Conservation (phyloP, 2,113 vertebrate species). For the Percina caprodes region DNA sequence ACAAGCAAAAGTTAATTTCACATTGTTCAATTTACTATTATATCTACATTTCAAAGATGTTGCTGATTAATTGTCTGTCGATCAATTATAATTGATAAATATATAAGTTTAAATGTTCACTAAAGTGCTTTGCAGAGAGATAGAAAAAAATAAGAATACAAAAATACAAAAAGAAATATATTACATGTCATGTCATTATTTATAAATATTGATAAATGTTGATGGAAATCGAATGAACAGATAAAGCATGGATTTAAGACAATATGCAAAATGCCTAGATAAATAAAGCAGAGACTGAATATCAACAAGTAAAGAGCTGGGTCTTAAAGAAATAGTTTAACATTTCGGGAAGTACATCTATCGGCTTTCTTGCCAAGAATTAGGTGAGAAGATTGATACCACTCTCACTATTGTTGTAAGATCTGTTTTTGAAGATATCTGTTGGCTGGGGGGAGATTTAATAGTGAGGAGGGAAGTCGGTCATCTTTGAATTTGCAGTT, state of each 20-base stretch:
- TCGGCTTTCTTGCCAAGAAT: background rate
- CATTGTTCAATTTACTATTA: background rate
- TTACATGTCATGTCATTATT: no score
- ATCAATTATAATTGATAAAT: background rate
- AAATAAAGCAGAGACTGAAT: background rate
- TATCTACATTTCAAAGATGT: background rate
- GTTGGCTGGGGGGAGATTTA: background rate
- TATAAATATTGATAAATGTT: no score
- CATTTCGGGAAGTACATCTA: no score
- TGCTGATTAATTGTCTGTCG: background rate
- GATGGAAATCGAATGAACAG: background rate
- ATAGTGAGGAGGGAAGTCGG: background rate
- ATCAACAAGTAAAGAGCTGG: background rate
- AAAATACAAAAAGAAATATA: no score
- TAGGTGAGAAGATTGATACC: background rate
- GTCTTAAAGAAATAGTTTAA: background rate
- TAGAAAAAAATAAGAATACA: background rate
- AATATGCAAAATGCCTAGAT: background rate
- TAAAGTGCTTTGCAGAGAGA: background rate
- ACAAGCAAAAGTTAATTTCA: no score
- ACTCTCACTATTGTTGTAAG: background rate
- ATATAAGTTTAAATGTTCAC: background rate
- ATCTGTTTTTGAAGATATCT: background rate
- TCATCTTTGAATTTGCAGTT: slow-evolving; percentile 10
- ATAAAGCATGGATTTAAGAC: background rate